Percentiles rank a stretch among this genome's conserved stretches.
Evolutionary conservation across 35 echinoderm and acorn worm genomes (phyloP).

Genomic region (Hemicentrotus pulcherrimus): DNA sequence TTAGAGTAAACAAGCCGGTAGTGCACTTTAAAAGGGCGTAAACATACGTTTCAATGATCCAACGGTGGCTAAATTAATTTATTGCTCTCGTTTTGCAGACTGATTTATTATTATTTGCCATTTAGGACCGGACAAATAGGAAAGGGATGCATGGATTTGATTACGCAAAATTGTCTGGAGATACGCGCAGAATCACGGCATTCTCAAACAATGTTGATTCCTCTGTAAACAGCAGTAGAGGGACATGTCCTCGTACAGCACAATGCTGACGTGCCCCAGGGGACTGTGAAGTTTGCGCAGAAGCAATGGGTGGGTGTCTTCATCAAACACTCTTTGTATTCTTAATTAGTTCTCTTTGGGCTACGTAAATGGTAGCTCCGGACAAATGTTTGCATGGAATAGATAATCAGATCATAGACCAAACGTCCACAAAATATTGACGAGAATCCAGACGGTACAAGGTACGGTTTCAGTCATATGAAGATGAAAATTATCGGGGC

Average conservation of each 20-base stretch:
- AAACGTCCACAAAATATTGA: no score
- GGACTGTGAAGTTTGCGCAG: not conserved
- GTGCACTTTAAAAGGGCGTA: not conserved
- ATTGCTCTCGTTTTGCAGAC: not conserved
- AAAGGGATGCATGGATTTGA: not conserved
- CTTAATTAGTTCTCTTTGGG: not conserved
- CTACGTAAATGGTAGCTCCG: not conserved
- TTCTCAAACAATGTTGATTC: not conserved
- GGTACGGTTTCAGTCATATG: no score
- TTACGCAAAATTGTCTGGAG: not conserved
- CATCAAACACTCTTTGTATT: not conserved
- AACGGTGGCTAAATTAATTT: not conserved
- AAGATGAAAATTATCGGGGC: no score
- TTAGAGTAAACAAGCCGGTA: not conserved
- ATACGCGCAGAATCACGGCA: not conserved
- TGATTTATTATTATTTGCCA: not conserved
- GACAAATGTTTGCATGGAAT: not conserved
- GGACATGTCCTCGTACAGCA: not conserved
- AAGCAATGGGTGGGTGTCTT: constrained; percentile 8
- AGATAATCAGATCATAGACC: not conserved
- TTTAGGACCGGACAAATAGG: not conserved
- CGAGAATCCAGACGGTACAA: no score
- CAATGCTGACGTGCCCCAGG: not conserved
- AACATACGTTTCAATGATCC: not conserved
- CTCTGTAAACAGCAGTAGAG: not conserved